Evolutionary conservation across 2,888 invertebrate genomes (phyloP), one percentile per base, ranked within the genome.

Genomic region (Dicyrtoma fusca): DNA sequence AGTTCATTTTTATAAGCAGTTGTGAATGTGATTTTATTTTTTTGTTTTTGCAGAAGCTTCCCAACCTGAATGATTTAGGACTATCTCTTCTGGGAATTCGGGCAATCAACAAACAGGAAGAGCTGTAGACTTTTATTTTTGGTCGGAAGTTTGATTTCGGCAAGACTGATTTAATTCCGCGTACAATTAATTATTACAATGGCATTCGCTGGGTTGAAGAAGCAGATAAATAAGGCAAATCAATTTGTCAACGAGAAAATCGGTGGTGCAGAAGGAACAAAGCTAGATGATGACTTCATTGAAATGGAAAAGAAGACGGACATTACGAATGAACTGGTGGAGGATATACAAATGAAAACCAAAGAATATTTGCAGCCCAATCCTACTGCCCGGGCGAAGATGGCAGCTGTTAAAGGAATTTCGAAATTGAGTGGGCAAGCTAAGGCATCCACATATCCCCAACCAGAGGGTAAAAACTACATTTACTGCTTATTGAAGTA

Each of bases 231-330:
- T 88, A 99, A 99, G 88, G 97, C 97, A 82, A 99, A 99, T 88
- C 88, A 97, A 96, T 99, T 97, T 89, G 92, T 99, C 88, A 97
- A 97, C 84, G 99, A 99, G 86, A 98, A 99, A 87, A 97, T 99
- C 91, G 99, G 99, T 79, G 97, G 98, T 84, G 99, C 97, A 81
- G 98, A 99, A 86, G 97, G 98, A 85, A 99, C 99, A 81, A 97
- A 97, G 86, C 89, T 99, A 83, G 98, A 98, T 86, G 90, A 97
- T 86, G 97, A 98, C 83, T 99, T 97, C 85, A 89, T 94, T 87
- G 97, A 98, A 84, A 97, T 99, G 97, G 99, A 99, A 88, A 91
- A 94, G 96, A 97, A 97, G 92, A 96, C 97, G 81, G 99, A 99
- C 85, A 94, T 97, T 72, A 97, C 97, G 77, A 92, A 92, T 82